Conservation (phyloP, 53 echinoderm and acorn worm species). For the Stichopus horrens region DNA sequence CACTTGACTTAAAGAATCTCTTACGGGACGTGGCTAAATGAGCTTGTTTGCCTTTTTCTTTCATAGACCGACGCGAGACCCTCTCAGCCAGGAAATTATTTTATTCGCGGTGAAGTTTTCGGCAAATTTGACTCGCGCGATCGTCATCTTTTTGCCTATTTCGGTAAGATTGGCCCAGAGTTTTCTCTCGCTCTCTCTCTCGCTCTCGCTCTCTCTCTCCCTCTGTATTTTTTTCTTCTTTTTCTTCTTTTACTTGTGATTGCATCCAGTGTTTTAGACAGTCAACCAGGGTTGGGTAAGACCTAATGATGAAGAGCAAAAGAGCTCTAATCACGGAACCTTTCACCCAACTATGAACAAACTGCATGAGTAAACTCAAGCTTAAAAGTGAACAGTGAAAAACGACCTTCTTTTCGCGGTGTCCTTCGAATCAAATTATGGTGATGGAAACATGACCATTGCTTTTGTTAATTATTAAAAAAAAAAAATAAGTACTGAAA, state of each 20-base stretch:
- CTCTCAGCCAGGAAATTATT: slow-evolving; percentile 33
- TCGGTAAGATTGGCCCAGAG: not conserved
- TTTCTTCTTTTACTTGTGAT: not conserved
- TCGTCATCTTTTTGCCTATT: not conserved
- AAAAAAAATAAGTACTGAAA: no score
- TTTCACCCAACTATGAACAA: not conserved
- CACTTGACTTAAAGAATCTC: slow-evolving; percentile 38
- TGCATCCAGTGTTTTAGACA: not conserved
- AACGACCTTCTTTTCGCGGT: not conserved
- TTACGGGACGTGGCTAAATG: slow-evolving; percentile 20
- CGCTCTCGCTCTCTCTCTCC: not conserved
- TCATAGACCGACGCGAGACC: slow-evolving; percentile 29
- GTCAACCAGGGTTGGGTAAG: not conserved
- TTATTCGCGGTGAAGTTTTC: slow-evolving; percentile 41
- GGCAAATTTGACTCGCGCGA: slow-evolving; percentile 34
- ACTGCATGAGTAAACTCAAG: not conserved
- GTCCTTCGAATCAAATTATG: not conserved
- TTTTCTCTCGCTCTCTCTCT: not conserved
- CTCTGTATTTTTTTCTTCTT: no score
- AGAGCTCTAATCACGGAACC: not conserved
- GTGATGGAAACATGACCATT: not conserved
- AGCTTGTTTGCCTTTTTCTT: slow-evolving; percentile 29
- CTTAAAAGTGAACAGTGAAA: not conserved
- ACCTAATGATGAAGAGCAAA: not conserved
- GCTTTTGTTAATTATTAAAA: not conserved